A percentile compares a stretch with the other conserved stretches of the same genome.
Evolutionary conservation across 2,888 invertebrate species (phyloP).

Genomic region (Drosophila colorata): DNA sequence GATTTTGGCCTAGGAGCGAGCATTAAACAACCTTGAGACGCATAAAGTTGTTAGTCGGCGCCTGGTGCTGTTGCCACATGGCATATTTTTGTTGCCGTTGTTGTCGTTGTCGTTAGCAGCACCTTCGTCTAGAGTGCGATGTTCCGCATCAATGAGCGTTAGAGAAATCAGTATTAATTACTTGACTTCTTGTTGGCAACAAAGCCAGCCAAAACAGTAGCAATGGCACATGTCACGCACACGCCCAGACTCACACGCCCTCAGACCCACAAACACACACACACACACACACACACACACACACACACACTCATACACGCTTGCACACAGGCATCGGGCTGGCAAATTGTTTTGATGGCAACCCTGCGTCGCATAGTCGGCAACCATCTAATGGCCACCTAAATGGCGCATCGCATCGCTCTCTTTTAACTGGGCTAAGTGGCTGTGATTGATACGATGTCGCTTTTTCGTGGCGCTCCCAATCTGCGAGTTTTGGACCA

Average conservation of each 20-base stretch:
- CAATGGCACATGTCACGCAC: slow-evolving; percentile 30
- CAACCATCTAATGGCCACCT: slow-evolving; percentile 44
- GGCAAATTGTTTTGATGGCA: slow-evolving; percentile 54
- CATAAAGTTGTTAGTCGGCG: slow-evolving; percentile 41
- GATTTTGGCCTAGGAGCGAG: neutral
- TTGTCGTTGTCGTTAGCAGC: slow-evolving; percentile 37
- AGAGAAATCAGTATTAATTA: slow-evolving; percentile 75
- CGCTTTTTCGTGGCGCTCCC: slow-evolving; percentile 2
- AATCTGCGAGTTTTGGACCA: slow-evolving; percentile 4
- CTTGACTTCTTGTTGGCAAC: slow-evolving; percentile 58
- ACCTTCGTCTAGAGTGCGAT: slow-evolving; percentile 58
- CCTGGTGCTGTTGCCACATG: slow-evolving; percentile 14
- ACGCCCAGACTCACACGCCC: slow-evolving; percentile 19
- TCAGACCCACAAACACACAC: slow-evolving; percentile 1
- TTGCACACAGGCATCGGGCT: neutral
- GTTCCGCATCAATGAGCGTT: slow-evolving; percentile 63
- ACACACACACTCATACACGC: neutral
- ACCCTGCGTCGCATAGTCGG: slow-evolving; percentile 19
- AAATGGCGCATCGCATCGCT: slow-evolving; percentile 46
- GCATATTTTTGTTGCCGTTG: slow-evolving; percentile 11
- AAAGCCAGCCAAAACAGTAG: slow-evolving; percentile 35
- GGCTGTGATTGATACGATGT: slow-evolving; percentile 50
- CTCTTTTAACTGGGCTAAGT: slow-evolving; percentile 23
- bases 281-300: slow-evolving; percentile 5
- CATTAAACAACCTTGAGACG: slow-evolving; percentile 40